Conservation (phyloP, 2,113 vertebrate genomes). For the Anhinga rufa region DNA sequence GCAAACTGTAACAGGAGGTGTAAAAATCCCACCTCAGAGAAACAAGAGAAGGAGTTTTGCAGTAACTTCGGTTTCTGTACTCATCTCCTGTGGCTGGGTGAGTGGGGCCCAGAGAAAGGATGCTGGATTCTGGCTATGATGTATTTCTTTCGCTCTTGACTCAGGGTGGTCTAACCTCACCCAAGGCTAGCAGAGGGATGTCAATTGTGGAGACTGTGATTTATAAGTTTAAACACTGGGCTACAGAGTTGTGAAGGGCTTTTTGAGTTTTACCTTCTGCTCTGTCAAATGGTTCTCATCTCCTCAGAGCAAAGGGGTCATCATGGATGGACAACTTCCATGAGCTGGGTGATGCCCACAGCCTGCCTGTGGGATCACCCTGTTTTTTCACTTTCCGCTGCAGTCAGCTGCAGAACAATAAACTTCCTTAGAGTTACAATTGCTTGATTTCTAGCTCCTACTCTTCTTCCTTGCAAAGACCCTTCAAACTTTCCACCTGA, state of each 20-base stretch:
- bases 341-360: background rate
- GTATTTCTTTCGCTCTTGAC: background rate
- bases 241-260: background rate
- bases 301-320: background rate
- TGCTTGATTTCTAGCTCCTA: background rate
- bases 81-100: background rate
- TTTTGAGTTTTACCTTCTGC: background rate
- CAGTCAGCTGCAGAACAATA: background rate
- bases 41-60: background rate
- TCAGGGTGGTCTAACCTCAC: background rate
- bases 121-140: background rate
- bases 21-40: background rate
- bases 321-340: background rate
- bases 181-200: background rate
- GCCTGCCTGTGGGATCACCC: background rate
- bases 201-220: background rate
- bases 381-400: background rate
- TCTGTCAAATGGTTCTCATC: background rate
- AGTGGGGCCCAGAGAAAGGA: background rate
- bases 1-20: background rate
- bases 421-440: background rate
- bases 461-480: background rate
- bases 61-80: background rate
- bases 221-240: background rate
- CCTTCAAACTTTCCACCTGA: background rate